Base-by-base conservation (phyloP, 2,888 invertebrate genomes). In the Athalia circularis region DNA sequence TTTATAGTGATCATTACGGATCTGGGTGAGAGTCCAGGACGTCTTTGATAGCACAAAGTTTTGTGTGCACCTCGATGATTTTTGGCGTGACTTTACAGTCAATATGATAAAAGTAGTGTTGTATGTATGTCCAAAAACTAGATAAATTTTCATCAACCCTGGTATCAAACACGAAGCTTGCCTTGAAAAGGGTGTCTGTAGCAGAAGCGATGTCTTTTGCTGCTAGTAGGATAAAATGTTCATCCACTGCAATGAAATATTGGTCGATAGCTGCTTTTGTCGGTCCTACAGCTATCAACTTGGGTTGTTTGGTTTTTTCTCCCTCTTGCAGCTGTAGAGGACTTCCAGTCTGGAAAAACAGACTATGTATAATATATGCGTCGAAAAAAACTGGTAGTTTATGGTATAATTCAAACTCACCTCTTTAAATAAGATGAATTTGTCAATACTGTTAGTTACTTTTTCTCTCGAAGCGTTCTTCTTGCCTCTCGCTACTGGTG, bases 211-310 rank as follows among this genome's bases (percentile, higher is more conserved):
- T 68, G 11, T 68, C 13, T 47, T 52, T 79, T 29, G 62, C 50
- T 68, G 29, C 43, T 29, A 77, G 52, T 43, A 68, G 67, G 9
- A 79, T 76, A 45, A 45, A 77, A 13, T n/a, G n/a, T 3, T 47
- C 47, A 54, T 79, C 79, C 45, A 79, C 13, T 68, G 59, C 68
- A 9, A 79, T 70, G 13, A 52, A 68, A 48, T 76, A 79, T 61
- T 65, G 76, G 45, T 68, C 43, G 13, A 79, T 62, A 4, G 68
- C 70, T 13, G 5, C 5, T 62, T 79, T 79, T 45, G 43, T 79
- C 3, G 64, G 68, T 4, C 77, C 79, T 0, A 77, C 70, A 50
- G 77, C 79, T 68, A 79, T 67, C 5, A 79, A 61, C 61, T 68
- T 50, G 2, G 79, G 68, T 48, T 77, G 76, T 11, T 50, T 76